Evolutionary conservation across 2,797 vertebrate genomes (phyloP).

Genomic region (Anas acuta): DNA sequence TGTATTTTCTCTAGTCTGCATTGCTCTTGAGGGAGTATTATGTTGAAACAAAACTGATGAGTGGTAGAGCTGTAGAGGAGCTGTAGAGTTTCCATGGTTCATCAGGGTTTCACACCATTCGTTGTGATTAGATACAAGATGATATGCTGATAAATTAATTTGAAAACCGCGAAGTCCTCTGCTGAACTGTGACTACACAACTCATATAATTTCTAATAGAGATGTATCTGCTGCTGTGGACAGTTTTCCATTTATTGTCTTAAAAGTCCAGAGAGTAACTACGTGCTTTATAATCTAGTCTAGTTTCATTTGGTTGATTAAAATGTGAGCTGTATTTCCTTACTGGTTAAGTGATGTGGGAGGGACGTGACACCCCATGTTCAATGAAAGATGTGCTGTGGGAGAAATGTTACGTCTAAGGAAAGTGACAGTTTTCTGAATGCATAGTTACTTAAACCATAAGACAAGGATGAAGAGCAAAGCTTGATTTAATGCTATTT

Average conservation of each 20-base stretch:
- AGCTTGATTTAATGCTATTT: background rate
- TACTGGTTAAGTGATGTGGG: background rate
- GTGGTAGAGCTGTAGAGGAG: background rate
- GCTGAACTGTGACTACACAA: background rate
- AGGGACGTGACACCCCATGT: background rate
- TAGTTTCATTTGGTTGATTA: background rate
- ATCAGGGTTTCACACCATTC: background rate
- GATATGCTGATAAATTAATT: background rate
- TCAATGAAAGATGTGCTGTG: background rate
- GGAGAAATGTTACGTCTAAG: background rate
- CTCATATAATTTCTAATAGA: background rate
- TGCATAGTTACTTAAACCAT: background rate
- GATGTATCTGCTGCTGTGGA: background rate
- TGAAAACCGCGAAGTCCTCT: background rate
- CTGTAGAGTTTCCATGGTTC: background rate
- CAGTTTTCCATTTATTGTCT: background rate
- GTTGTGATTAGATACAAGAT: background rate
- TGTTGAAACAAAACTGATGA: background rate
- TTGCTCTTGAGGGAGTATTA: background rate
- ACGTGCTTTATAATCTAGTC: background rate
- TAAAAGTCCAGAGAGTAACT: background rate
- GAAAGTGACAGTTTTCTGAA: background rate
- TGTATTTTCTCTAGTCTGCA: background rate
- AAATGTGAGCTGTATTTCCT: background rate
- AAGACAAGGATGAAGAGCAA: background rate